Evolutionary conservation across 2,113 vertebrate genomes (phyloP), one percentile per base, ranked within the genome.

Genomic region (Corythornis cristatus): DNA sequence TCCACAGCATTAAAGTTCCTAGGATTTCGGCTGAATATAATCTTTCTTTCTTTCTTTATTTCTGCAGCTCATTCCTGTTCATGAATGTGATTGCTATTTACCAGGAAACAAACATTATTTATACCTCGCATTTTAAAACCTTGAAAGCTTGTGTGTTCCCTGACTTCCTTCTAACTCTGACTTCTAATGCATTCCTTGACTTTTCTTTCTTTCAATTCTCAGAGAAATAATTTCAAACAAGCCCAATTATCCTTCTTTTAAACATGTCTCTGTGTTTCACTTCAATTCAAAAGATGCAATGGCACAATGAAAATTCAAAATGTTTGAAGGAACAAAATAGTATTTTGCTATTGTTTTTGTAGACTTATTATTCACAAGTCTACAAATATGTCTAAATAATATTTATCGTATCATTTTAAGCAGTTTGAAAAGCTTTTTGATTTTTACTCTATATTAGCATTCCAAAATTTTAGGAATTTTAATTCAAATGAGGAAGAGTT

Each of bases 1-100:
- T 95, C 87, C 57, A 68, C 80, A 95, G 83, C 89, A 83, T 85
- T 94, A 61, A 93, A 93, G 90, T 96, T 96, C 85, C 83, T 82
- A 72, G 88, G 76, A 94, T 93, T 96, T 91, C 43, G 48, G 23
- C 14, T 95, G 90, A 96, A 96, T 91, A 96, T 78, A 56, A 25
- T 81, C 89, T 64, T 12, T 68, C 31, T 79, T 94, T 88, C 60
- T 89, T 95, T 95, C 87, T 94, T 95, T 96, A 75, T 95, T 97
- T 96, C 85, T 89, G 50, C 42, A 48, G 76, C 64, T 91, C 21
- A 1, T 87, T 96, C 85, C 86, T 2, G 11, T 94, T 96, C 91
- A 80, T 97, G 76, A 66, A 5, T 84, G 61, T 93, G 90, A 96
- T 97, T 97, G 83, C 87, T 97, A 76, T 95, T 97, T 97, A 89